Evolutionary conservation across 2,113 vertebrate genomes (phyloP).

Genomic region (Pterocles gutturalis): DNA sequence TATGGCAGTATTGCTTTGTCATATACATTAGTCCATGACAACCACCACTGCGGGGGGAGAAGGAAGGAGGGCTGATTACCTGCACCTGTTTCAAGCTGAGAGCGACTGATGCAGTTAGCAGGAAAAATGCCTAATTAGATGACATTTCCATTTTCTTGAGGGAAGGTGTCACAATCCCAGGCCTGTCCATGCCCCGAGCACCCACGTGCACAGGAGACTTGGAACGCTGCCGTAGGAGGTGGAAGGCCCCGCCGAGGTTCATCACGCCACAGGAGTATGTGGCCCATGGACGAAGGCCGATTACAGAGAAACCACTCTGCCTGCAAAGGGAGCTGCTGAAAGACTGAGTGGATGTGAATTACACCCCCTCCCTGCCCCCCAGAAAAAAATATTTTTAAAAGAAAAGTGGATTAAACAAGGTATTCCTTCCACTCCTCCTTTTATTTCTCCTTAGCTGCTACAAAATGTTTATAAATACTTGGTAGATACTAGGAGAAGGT

Average conservation of each 20-base stretch:
- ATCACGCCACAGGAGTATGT: not conserved
- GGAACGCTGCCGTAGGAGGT: not conserved
- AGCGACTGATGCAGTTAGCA: not conserved
- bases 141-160: not conserved
- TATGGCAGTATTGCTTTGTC: not conserved
- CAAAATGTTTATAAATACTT: not conserved
- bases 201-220: not conserved
- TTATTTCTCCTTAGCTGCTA: not conserved
- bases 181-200: not conserved
- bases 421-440: not conserved
- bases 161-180: not conserved
- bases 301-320: not conserved
- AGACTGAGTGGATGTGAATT: not conserved
- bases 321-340: not conserved
- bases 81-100: slow-evolving; percentile 22
- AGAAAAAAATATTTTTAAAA: not conserved
- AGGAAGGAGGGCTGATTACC: not conserved
- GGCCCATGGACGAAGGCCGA: not conserved
- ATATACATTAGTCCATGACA: not conserved
- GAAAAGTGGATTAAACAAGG: not conserved
- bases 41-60: not conserved
- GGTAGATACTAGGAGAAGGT: not conserved
- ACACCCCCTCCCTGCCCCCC: fast-evolving
- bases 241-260: not conserved
- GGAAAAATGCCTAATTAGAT: slow-evolving; percentile 1